Evolutionary conservation across 2,888 invertebrate species (phyloP).

Genomic region (Rugalucina vietnamica): DNA sequence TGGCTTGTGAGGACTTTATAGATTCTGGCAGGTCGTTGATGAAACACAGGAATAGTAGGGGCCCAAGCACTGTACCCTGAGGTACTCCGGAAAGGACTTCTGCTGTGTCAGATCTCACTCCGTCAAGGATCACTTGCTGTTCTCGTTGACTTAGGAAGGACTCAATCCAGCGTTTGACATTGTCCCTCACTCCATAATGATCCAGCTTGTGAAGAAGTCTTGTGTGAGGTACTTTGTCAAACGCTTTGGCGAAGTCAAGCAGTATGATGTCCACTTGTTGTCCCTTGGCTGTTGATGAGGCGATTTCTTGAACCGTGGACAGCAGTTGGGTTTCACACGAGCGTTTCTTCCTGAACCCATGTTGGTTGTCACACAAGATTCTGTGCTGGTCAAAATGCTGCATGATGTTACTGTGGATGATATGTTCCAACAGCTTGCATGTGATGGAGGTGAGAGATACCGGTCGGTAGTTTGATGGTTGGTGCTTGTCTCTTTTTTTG

Average conservation of each 20-base stretch:
- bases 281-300: conserved; percentile 1
- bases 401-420: neutral
- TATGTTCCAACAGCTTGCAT: conserved; percentile 7
- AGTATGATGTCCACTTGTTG: neutral
- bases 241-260: neutral
- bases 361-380: conserved; percentile 7
- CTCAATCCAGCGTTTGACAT: neutral
- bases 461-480: neutral
- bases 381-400: neutral
- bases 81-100: neutral
- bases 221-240: conserved; percentile 1
- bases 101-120: neutral
- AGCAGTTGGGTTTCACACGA: neutral
- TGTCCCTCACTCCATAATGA: neutral
- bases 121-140: neutral
- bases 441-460: neutral
- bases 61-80: neutral
- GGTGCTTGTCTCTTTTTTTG: conserved; percentile 17
- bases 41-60: neutral
- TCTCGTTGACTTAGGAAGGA: neutral
- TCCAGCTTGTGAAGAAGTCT: conserved; percentile 2
- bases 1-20: neutral
- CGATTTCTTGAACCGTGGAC: neutral
- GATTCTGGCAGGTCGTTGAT: conserved; percentile 1
- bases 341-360: conserved; percentile 7